Percentiles rank a stretch among this genome's conserved stretches.
Conservation (phyloP, 2,888 invertebrate species). For the Hermaeophaga mercurialis region DNA sequence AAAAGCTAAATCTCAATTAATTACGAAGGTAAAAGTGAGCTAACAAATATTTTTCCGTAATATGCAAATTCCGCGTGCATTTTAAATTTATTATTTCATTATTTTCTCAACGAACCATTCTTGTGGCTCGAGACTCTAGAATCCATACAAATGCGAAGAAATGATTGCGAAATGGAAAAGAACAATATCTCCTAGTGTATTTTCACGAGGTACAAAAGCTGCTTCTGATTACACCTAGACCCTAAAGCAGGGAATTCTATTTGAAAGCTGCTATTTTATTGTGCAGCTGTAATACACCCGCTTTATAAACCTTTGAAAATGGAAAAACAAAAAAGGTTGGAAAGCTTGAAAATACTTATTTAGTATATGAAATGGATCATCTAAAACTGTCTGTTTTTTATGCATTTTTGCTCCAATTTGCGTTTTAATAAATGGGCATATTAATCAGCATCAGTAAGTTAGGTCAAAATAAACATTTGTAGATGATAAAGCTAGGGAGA, state of each 20-base stretch:
- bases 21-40: too few relatives aligned
- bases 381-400: too few relatives aligned
- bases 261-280: slow-evolving; percentile 10
- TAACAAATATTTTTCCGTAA: too few relatives aligned
- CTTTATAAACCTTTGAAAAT: slow-evolving; percentile 11
- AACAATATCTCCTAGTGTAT: slow-evolving; percentile 3
- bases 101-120: neutral
- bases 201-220: slow-evolving; percentile 7
- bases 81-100: neutral
- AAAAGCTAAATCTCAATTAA: too few relatives aligned
- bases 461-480: too few relatives aligned
- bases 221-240: slow-evolving; percentile 4
- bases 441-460: too few relatives aligned
- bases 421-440: too few relatives aligned
- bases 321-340: neutral
- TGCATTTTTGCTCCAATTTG: too few relatives aligned
- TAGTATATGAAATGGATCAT: too few relatives aligned
- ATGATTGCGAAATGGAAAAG: slow-evolving; percentile 7
- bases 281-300: slow-evolving; percentile 6
- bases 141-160: slow-evolving; percentile 3
- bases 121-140: neutral
- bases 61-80: too few relatives aligned
- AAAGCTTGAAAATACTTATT: neutral
- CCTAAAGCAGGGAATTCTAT: slow-evolving; percentile 10
- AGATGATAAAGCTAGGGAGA: too few relatives aligned